These are phyloP conservation scores for Podargus strigoides DNA, from an alignment of 2,797 vertebrate species.

Conservation along the genomic window DNA sequence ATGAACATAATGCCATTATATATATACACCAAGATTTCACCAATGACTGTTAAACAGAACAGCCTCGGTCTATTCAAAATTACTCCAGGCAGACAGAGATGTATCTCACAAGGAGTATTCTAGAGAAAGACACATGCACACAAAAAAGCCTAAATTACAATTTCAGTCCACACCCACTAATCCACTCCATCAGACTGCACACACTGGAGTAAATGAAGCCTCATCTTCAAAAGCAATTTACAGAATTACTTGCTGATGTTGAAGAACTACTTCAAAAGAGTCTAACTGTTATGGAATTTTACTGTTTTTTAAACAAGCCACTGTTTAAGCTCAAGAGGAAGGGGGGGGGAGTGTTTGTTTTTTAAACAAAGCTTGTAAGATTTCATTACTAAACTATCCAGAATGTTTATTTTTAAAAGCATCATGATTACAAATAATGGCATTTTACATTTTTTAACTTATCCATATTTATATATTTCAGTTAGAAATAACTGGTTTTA, in stretches of 20 bases:
- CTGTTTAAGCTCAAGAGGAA: constrained; percentile 50
- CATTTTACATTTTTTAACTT: constrained; percentile 24
- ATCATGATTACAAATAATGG: constrained; percentile 27
- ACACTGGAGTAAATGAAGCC: constrained; percentile 48
- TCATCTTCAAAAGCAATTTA: constrained; percentile 66
- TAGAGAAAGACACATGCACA: neutral
- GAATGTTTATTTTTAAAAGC: constrained; percentile 50
- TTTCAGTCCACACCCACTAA: constrained; percentile 47
- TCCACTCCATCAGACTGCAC: constrained; percentile 47
- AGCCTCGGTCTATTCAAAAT: neutral
- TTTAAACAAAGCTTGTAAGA: constrained; percentile 48
- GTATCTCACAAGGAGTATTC: neutral
- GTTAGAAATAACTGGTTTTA: neutral
- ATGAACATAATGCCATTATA: neutral
- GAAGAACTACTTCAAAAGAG: constrained; percentile 65
- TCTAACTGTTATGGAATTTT: constrained; percentile 60
- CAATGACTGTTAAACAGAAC: neutral
- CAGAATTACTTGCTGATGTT: constrained; percentile 63
- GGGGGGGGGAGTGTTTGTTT: constrained; percentile 30
- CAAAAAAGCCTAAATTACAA: neutral
- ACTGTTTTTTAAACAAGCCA: constrained; percentile 60
- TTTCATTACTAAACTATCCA: constrained; percentile 38
- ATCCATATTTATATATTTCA: neutral
- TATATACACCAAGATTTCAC: neutral
- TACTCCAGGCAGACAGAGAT: neutral